Evolutionary conservation across 2,888 invertebrate genomes (phyloP).

Genomic region (Calameuta idolon): DNA sequence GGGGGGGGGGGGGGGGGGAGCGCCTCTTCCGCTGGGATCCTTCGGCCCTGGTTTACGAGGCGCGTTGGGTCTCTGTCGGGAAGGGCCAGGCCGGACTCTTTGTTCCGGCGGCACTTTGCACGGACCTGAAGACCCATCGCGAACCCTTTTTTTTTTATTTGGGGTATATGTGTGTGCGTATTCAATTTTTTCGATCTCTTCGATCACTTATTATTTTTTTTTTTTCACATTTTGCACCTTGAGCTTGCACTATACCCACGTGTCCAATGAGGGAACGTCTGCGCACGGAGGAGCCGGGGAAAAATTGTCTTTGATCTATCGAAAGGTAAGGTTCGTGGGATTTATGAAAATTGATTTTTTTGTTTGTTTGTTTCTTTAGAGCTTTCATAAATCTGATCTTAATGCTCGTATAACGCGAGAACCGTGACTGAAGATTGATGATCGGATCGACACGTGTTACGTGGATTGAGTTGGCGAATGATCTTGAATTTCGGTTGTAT

Average conservation of each 20-base stretch:
- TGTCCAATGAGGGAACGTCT: not conserved
- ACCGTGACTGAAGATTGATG: not conserved
- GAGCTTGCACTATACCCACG: not conserved
- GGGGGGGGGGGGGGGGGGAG: too few relatives aligned
- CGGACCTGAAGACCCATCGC: not conserved
- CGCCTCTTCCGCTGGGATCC: conserved; percentile 27
- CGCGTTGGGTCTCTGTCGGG: conserved; percentile 23
- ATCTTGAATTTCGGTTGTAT: not conserved
- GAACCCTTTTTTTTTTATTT: not conserved
- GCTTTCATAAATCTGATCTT: not conserved
- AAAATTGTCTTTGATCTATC: not conserved
- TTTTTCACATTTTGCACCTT: not conserved
- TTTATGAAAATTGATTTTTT: not conserved
- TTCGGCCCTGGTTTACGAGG: conserved; percentile 29
- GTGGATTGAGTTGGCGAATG: not conserved
- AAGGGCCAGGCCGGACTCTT: conserved; percentile 25
- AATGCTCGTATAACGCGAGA: not conserved
- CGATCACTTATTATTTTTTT: not conserved
- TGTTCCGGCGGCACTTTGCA: not conserved
- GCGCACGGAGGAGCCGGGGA: not conserved
- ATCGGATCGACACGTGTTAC: not conserved
- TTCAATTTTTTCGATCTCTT: not conserved
- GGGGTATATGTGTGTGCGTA: not conserved
- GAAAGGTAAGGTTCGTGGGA: not conserved
- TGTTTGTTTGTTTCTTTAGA: too few relatives aligned